Percentiles rank a stretch among this genome's conserved stretches.
Conservation (phyloP, 2,888 invertebrate genomes). For the Malthinus flaveolus region DNA sequence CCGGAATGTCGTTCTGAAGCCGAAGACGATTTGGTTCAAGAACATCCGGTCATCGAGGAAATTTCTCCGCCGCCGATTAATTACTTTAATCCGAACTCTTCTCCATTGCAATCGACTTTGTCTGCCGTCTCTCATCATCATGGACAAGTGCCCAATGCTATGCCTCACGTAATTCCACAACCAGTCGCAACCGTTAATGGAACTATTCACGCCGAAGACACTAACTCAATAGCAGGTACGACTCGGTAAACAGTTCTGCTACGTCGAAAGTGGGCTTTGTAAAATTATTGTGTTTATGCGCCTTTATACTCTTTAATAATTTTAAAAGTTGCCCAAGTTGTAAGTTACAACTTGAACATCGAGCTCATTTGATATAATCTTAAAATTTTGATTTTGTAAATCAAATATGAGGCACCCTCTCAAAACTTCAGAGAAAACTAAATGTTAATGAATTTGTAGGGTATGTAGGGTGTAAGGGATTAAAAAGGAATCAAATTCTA, state of each 20-base stretch:
- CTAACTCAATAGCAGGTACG: slow-evolving; percentile 44
- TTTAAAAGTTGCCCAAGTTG: no score
- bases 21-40: slow-evolving; percentile 62
- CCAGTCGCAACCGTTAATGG: slow-evolving; percentile 52
- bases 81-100: slow-evolving; percentile 43
- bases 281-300: no score
- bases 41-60: slow-evolving; percentile 33
- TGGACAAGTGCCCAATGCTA: slow-evolving; percentile 40
- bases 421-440: no score
- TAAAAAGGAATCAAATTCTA: no score
- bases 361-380: no score
- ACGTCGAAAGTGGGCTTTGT: no score
- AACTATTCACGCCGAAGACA: slow-evolving; percentile 53
- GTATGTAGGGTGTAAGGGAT: no score
- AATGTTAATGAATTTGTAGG: no score
- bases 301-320: no score
- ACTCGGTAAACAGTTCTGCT: not conserved
- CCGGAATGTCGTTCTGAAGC: slow-evolving; percentile 64
- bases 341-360: no score
- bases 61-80: slow-evolving; percentile 39
- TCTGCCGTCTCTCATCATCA: slow-evolving; percentile 48
- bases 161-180: slow-evolving; percentile 45
- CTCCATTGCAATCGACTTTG: slow-evolving; percentile 43
- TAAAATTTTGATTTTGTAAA: no score
- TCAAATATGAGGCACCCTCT: no score